These are phyloP conservation scores for Azemiops feae DNA, from an alignment of 2,113 vertebrate species.

Conservation along the genomic window DNA sequence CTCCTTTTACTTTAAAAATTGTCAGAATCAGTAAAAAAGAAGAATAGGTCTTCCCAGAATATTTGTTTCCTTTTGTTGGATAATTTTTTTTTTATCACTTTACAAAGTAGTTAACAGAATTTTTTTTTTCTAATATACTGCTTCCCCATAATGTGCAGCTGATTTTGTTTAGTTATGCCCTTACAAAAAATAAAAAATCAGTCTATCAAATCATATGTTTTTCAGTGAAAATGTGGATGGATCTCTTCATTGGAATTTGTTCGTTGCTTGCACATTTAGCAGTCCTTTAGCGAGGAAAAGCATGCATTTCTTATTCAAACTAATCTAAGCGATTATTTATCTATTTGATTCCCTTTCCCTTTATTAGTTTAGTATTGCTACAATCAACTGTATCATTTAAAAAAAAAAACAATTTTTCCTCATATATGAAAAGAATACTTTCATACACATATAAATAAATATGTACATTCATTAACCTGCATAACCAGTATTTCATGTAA, in stretches of 20 bases:
- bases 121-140: too few relatives aligned
- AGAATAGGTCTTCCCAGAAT: not conserved
- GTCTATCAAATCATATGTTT: not conserved
- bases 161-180: not conserved
- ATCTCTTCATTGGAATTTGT: not conserved
- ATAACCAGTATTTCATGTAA: not conserved
- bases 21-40: not conserved
- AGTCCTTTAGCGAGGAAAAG: not conserved
- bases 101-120: not conserved
- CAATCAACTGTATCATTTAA: not conserved
- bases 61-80: not conserved
- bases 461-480: not conserved
- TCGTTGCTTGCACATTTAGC: not conserved
- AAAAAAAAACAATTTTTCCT: not conserved
- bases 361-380: not conserved
- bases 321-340: not conserved
- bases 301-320: not conserved
- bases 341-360: not conserved
- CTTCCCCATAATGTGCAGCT: not conserved
- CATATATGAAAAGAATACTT: not conserved
- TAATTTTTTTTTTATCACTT: not conserved
- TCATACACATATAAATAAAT: not conserved
- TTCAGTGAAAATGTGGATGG: not conserved
- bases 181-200: not conserved
- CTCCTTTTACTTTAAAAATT: not conserved